These are phyloP conservation scores for Kuschelorhynchus macadamiae DNA, from an alignment of 2,888 invertebrate species.

Conservation along the genomic window DNA sequence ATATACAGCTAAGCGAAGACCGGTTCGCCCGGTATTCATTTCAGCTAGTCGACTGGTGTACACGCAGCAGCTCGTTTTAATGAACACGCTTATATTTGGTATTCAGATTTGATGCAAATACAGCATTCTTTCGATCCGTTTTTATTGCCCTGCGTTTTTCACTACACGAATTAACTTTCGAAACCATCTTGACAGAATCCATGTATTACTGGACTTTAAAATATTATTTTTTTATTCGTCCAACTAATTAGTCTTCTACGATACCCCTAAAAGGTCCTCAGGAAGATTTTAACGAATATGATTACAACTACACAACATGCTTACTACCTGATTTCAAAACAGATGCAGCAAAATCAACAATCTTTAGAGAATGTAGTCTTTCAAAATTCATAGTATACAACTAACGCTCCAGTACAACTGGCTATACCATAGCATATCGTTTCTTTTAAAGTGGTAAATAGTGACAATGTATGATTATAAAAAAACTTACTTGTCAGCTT, in stretches of 20 bases:
- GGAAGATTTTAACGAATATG: not conserved
- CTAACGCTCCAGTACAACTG: too few species aligned
- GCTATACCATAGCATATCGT: too few species aligned
- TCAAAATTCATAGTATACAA: too few species aligned
- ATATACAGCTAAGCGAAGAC: conserved; percentile 50
- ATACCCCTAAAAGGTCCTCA: not conserved
- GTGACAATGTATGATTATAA: too few species aligned
- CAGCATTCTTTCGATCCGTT: conserved; percentile 38
- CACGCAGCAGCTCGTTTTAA: conserved; percentile 36
- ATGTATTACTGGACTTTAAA: not conserved
- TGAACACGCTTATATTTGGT: conserved; percentile 42
- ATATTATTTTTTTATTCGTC: not conserved
- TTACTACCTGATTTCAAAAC: too few species aligned
- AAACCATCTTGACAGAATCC: not conserved
- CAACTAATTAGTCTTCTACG: not conserved
- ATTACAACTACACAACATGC: too few species aligned
- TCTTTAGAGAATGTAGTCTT: too few species aligned
- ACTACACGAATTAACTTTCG: not conserved
- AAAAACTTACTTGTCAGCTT: too few species aligned
- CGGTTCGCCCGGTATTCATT: conserved; percentile 46
- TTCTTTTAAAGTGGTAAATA: too few species aligned
- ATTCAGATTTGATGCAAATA: conserved; percentile 48
- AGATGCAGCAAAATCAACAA: too few species aligned
- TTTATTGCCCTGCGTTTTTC: conserved; percentile 33
- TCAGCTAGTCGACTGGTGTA: conserved; percentile 34